Evolutionary conservation across 2,888 invertebrate species (phyloP), one percentile per base, ranked within the genome.

Genomic region (Lepas anatifera): DNA sequence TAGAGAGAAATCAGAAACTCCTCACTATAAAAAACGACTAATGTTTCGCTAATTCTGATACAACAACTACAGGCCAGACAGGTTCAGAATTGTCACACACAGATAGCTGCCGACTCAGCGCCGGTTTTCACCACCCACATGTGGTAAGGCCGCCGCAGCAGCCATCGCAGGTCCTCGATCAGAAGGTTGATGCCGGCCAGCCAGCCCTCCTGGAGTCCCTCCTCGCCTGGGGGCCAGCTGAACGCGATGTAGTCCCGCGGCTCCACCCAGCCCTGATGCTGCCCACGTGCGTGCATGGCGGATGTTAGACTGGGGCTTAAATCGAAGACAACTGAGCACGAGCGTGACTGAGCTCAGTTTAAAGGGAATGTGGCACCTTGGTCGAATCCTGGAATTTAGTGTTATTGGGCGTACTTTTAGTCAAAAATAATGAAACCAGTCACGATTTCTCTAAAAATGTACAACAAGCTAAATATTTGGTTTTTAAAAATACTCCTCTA

Each of bases 141-240:
- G 76, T 87, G 84, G 80, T 89, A 87, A 69, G 85, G 85, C 71
- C 89, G 80, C 70, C 82, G 80, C 2, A 92, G 80, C 32, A 92
- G 78, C 85, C 87, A 88, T 71, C 85, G 84, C 25, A 91, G 79
- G 78, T 91, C 89, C 69, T 84, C 83, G 70, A 84, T 81, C 71
- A 87, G 87, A 41, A 81, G 83, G 43, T 82, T 81, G 76, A 86
- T 83, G 71, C 85, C 82, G 73, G 84, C 84, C 48, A 85, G 80
- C 91, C 92, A 92, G 35, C 83, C 83, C 72, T 87, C 85, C 70
- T 86, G 84, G 2, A 85, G 81, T 0, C 85, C 86, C 0, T 83
- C 82, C 71, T 82, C 82, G 3, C 81, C 81, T 18, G 87, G 85
- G 29, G 84, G 78, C 74, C 84, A 82, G 13, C 37, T 37, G 77